Evolutionary conservation across 2,113 vertebrate species (phyloP), one percentile per base, ranked within the genome.

Genomic region (Pitta sordida): DNA sequence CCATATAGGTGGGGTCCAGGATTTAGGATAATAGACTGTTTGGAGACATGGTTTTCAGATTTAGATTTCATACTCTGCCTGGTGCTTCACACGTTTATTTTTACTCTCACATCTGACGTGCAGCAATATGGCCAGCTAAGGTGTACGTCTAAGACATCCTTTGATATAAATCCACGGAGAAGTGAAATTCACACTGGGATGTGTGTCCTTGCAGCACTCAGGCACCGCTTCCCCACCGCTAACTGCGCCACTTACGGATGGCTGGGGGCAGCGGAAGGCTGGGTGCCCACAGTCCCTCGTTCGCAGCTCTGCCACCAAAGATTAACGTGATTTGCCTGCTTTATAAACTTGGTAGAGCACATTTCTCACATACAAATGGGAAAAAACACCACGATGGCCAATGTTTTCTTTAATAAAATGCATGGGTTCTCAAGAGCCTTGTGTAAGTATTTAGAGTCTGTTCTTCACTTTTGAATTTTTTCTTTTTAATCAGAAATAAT

Each of bases 71-170:
- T 64, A 71, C 84, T 91, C 91, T 94, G 86, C 44, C 95, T 94
- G 91, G 89, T 86, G 92, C 89, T 96, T 98, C 97, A 96, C 97
- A 97, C 91, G 1, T 97, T 97, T 97, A 97, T 97, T 97, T 97
- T 97, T 97, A 96, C 91, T 97, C 94, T 97, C 97, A 97, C 97
- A 97, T 98, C 97, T 96, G 93, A 97, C 62, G 24, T n/a, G 86
- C 76, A 96, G 95, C 96, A 98, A 97, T 97, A 98, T 97, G 95
- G 96, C 94, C 51, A 97, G 95, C 91, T 85, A 96, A 97, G 97
- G 97, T 98, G 93, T 62, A 69, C 30, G 0, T 94, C 95, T 95
- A 95, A 96, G 97, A 95, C 84, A 51, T 30, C 63, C 81, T 95
- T 96, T 94, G 96, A 97, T 77, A 91, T 60, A 70, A 37, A 97